Percentiles rank a stretch among this genome's conserved stretches.
Evolutionary conservation across 1,140 invertebrate species (phyloP).

Genomic region (Callitettix versicolor): DNA sequence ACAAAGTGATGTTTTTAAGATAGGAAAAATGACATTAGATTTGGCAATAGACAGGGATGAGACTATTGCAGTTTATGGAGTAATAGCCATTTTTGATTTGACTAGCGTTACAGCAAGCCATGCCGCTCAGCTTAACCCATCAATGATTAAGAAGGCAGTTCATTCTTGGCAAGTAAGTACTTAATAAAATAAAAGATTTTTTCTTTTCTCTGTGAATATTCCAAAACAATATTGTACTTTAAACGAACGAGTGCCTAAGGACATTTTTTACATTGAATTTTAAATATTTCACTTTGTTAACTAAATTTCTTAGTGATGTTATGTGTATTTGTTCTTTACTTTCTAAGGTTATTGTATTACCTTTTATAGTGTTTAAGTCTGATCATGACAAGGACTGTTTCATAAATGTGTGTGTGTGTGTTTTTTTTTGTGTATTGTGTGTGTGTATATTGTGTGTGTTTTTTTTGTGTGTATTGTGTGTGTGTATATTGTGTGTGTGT

Average conservation of each 20-base stretch:
- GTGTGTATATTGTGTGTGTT: too few relatives aligned
- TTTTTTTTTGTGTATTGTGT: too few relatives aligned
- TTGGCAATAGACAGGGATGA: conserved; percentile 38
- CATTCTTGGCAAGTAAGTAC: conserved; percentile 45
- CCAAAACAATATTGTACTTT: not conserved
- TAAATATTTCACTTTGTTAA: not conserved
- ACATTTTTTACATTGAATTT: too few relatives aligned
- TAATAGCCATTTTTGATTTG: conserved; percentile 49
- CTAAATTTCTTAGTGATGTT: not conserved
- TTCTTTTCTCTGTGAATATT: not conserved
- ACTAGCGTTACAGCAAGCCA: conserved; percentile 43
- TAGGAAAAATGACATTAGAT: conserved; percentile 35
- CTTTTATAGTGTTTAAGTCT: too few relatives aligned
- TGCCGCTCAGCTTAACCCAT: conserved; percentile 44
- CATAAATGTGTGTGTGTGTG: too few relatives aligned
- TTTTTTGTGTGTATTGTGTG: too few relatives aligned
- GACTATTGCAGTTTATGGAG: conserved; percentile 42
- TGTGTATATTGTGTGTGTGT: too few relatives aligned
- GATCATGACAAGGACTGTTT: too few relatives aligned
- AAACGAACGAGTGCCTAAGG: too few relatives aligned
- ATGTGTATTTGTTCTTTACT: too few relatives aligned
- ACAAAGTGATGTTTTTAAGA: conserved; percentile 47
- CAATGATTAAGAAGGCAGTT: conserved; percentile 44
- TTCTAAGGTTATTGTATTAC: too few relatives aligned
- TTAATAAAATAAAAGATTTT: not conserved